These are phyloP conservation scores for Enteromius anoplus DNA, from an alignment of 2,797 vertebrate species.

Conservation along the genomic window DNA sequence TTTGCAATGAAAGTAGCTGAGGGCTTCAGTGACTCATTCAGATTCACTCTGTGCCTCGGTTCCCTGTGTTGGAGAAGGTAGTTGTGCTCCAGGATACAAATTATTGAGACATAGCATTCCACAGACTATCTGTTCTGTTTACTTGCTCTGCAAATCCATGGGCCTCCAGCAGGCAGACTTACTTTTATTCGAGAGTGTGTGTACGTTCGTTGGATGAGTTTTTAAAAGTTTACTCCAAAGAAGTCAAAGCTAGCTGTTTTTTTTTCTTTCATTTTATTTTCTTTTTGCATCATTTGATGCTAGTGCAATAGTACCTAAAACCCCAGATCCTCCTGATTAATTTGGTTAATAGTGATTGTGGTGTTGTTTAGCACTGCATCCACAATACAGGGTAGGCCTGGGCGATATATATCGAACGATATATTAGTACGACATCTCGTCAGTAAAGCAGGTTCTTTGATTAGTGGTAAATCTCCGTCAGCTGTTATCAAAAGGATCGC, in stretches of 20 bases:
- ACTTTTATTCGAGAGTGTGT: conserved; percentile 28
- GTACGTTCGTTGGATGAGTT: conserved; percentile 1
- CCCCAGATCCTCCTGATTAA: background rate
- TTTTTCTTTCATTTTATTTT: background rate
- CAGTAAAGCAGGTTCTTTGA: too few species aligned
- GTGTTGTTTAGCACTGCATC: background rate
- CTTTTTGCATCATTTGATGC: background rate
- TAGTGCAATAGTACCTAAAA: background rate
- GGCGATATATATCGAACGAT: too few species aligned
- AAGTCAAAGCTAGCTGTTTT: conserved; percentile 26
- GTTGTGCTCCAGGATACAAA: conserved; percentile 45
- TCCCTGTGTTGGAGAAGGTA: conserved; percentile 31
- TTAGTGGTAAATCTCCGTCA: too few species aligned
- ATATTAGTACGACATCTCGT: too few species aligned
- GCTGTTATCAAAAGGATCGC: too few species aligned
- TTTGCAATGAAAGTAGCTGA: conserved; percentile 36
- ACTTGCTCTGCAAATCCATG: conserved; percentile 46
- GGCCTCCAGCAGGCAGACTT: conserved; percentile 37
- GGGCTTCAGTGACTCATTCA: conserved; percentile 52
- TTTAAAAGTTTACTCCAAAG: conserved; percentile 27
- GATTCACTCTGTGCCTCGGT: conserved; percentile 40
- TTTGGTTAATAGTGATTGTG: background rate
- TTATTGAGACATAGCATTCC: conserved; percentile 55
- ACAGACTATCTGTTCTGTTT: conserved; percentile 44
- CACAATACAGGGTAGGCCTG: background rate